phyloP scores from a whole-genome alignment of 35 echinoderm and acorn worm species.

The Apostichopus californicus region DNA sequence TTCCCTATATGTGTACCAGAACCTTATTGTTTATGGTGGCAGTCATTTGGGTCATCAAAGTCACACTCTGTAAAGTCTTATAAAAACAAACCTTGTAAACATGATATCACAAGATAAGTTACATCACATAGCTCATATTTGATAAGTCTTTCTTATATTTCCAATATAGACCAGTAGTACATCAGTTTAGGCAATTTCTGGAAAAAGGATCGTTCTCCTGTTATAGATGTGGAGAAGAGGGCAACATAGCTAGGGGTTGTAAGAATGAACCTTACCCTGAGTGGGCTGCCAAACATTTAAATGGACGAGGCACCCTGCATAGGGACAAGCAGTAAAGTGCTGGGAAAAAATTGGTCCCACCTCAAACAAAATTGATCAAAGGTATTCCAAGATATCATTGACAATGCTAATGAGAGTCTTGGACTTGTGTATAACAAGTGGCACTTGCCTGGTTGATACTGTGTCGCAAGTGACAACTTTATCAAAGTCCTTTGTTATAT shows the following conservation, averaged over 20 bases:
- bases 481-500: slow-evolving; percentile 4
- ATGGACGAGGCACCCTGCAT: slow-evolving; percentile 9
- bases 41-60: too few relatives aligned
- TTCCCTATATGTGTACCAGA: too few relatives aligned
- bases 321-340: neutral
- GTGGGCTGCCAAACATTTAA: slow-evolving; percentile 2
- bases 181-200: too few relatives aligned
- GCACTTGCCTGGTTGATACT: slow-evolving; percentile 61
- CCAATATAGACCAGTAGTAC: too few relatives aligned
- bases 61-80: too few relatives aligned
- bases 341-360: neutral
- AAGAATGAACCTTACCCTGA: neutral
- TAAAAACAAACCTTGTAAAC: too few relatives aligned
- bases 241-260: neutral
- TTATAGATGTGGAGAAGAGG: neutral
- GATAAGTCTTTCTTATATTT: too few relatives aligned
- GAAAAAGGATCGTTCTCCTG: neutral
- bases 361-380: slow-evolving; percentile 1
- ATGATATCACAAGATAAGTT: too few relatives aligned
- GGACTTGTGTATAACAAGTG: slow-evolving; percentile 41
- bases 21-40: too few relatives aligned
- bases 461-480: slow-evolving; percentile 71
- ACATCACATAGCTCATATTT: too few relatives aligned
- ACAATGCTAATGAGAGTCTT: slow-evolving; percentile 49
- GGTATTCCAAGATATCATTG: neutral